Conservation (phyloP, 2,888 invertebrate species). For the Drosophila kanekoi region DNA sequence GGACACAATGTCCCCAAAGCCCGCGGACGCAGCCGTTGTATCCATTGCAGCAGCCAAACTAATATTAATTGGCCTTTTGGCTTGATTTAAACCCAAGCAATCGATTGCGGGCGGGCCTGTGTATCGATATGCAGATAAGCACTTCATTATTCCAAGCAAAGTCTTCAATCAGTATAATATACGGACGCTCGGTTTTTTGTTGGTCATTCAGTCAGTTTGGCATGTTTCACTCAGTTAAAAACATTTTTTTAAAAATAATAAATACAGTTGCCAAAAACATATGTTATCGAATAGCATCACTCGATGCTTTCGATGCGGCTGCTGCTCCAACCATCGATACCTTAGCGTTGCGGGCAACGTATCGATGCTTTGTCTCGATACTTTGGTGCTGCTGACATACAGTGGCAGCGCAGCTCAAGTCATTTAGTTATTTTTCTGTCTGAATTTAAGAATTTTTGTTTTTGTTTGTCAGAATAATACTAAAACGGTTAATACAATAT, state of each 20-base stretch:
- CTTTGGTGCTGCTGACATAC: conserved; percentile 46
- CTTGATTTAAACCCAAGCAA: conserved; percentile 43
- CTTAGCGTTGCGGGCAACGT: conserved; percentile 1
- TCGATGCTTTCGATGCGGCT: background rate
- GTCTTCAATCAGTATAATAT: background rate
- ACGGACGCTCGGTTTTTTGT: background rate
- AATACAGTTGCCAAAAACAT: conserved; percentile 1
- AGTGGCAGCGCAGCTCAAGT: conserved; percentile 61
- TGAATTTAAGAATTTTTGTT: conserved; percentile 62
- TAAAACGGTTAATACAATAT: conserved; percentile 29
- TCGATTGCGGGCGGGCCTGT: conserved; percentile 34
- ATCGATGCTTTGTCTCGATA: conserved; percentile 49
- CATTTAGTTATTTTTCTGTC: conserved; percentile 66
- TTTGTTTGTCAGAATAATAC: conserved; percentile 51
- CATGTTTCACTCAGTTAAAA: conserved; percentile 2
- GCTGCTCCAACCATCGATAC: conserved; percentile 18
- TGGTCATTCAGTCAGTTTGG: background rate
- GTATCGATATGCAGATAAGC: conserved; percentile 29
- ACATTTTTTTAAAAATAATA: conserved; percentile 1
- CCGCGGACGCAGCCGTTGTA: conserved; percentile 29
- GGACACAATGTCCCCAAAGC: conserved; percentile 53
- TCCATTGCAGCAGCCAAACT: conserved; percentile 48
- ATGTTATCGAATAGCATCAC: conserved; percentile 5
- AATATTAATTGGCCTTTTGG: conserved; percentile 25
- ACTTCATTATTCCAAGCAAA: background rate